Conservation (phyloP, 2,888 invertebrate species). For the Bedellia somnulentella region DNA sequence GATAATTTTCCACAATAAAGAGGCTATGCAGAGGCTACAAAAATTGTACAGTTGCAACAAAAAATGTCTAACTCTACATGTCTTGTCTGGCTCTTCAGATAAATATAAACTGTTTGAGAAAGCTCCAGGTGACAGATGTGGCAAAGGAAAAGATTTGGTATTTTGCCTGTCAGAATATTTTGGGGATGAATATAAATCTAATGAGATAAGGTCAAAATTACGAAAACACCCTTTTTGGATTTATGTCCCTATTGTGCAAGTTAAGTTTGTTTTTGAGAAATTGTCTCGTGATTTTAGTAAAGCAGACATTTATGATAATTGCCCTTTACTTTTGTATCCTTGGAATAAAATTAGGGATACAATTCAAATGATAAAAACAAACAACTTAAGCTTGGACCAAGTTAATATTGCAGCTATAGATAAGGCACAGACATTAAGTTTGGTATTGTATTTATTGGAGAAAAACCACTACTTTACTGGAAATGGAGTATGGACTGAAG, state of each 20-base stretch:
- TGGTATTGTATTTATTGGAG: constrained; percentile 41
- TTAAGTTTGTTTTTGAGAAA: constrained; percentile 31
- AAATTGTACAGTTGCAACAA: constrained; percentile 33
- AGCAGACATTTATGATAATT: constrained; percentile 42
- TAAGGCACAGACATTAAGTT: constrained; percentile 37
- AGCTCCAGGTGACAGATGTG: constrained; percentile 40
- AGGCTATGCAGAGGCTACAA: constrained; percentile 28
- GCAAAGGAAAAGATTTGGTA: constrained; percentile 43
- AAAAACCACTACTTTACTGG: constrained; percentile 49
- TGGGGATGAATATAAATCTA: constrained; percentile 21
- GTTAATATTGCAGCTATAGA: constrained; percentile 21
- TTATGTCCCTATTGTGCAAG: constrained; percentile 40
- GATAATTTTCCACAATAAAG: constrained; percentile 43
- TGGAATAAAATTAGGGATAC: constrained; percentile 36
- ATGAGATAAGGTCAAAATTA: constrained; percentile 22
- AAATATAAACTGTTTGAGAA: constrained; percentile 42
- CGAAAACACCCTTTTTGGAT: constrained; percentile 49
- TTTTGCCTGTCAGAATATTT: constrained; percentile 35
- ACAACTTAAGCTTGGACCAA: constrained; percentile 7
- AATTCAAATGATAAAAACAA: constrained; percentile 17
- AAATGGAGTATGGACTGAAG: constrained; percentile 49
- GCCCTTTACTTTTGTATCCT: constrained; percentile 42
- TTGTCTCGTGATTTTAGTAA: constrained; percentile 24
- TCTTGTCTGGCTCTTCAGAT: constrained; percentile 37
- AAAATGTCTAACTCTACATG: constrained; percentile 43